Conservation (phyloP, 2,113 vertebrate genomes). For the Eulemur rufifrons region DNA sequence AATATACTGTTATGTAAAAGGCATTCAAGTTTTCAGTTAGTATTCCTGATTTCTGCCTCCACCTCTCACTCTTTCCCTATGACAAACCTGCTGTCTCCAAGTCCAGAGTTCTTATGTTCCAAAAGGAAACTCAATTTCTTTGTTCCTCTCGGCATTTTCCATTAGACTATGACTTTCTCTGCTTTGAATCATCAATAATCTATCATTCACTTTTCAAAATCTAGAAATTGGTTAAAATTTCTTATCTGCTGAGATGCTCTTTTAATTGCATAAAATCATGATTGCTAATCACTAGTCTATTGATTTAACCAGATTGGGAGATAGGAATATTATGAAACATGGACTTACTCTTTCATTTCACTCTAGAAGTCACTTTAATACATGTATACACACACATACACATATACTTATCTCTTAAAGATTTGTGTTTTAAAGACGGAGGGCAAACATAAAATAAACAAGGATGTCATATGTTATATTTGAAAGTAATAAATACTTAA, state of each 20-base stretch:
- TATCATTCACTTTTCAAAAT: background rate
- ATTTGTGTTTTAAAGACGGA: background rate
- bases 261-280: background rate
- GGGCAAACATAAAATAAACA: background rate
- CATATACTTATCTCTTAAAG: background rate
- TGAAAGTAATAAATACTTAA: background rate
- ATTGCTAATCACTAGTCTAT: background rate
- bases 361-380: background rate
- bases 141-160: background rate
- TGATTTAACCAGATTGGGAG: background rate
- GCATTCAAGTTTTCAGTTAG: conserved; percentile 61
- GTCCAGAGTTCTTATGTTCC: background rate
- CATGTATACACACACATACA: too few relatives aligned
- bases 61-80: background rate
- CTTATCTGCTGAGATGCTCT: background rate
- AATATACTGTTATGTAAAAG: conserved; percentile 71
- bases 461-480: background rate
- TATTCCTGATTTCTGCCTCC: conserved; percentile 51
- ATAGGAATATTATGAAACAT: background rate
- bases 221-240: background rate
- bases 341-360: background rate
- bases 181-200: background rate
- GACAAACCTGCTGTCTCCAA: background rate
- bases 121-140: background rate
- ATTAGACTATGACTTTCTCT: background rate